Conservation (phyloP, 2,113 vertebrate genomes). For the Neotoma lepida region DNA sequence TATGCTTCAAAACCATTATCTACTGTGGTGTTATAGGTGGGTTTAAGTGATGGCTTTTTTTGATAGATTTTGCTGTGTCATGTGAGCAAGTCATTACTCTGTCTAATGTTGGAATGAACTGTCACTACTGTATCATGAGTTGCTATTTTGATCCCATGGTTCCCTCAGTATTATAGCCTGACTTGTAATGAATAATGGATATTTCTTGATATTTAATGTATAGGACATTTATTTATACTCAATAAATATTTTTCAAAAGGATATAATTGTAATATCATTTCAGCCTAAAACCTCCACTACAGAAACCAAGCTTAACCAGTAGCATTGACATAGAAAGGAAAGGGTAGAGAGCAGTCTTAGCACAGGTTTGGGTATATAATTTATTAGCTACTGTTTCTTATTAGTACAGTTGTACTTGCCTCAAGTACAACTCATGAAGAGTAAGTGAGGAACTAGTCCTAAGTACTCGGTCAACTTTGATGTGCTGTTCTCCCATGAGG, state of each 20-base stretch:
- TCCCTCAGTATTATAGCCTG: conserved; percentile 72
- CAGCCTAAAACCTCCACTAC: conserved; percentile 24
- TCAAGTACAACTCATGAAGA: conserved; percentile 25
- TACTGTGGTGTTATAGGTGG: conserved; percentile 60
- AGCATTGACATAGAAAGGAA: conserved; percentile 4
- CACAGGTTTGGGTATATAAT: neutral
- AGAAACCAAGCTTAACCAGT: conserved; percentile 42
- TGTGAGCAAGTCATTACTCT: conserved; percentile 69
- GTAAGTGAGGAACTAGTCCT: conserved; percentile 1
- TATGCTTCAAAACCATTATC: conserved; percentile 59
- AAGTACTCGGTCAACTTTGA: conserved; percentile 14
- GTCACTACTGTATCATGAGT: conserved; percentile 66
- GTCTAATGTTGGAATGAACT: conserved; percentile 70
- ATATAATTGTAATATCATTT: conserved; percentile 65
- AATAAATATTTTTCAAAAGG: conserved; percentile 84
- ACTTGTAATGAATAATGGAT: conserved; percentile 78
- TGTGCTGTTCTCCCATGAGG: neutral
- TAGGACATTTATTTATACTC: conserved; percentile 82
- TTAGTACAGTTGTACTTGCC: neutral
- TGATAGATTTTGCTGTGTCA: conserved; percentile 69
- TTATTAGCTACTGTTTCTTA: conserved; percentile 30
- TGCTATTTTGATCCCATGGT: conserved; percentile 67
- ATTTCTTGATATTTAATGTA: conserved; percentile 82
- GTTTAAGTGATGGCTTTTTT: conserved; percentile 58
- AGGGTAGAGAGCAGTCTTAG: neutral